These are phyloP conservation scores for Aplochiton taeniatus DNA, from an alignment of 2,797 vertebrate genomes.

Conservation along the genomic window DNA sequence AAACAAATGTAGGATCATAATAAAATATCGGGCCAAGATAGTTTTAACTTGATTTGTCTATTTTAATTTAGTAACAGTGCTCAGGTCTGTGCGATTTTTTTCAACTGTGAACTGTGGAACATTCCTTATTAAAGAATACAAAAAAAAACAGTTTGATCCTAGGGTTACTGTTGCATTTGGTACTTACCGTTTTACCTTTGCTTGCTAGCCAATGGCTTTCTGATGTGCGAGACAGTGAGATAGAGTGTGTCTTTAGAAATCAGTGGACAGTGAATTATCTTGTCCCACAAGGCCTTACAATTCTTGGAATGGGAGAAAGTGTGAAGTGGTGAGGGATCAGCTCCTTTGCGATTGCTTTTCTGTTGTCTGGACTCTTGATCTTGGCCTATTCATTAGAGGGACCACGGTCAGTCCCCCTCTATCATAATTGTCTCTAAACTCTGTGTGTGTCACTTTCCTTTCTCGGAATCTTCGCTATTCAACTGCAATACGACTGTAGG, in stretches of 20 bases:
- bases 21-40: no score
- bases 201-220: conserved; percentile 14
- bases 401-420: not conserved
- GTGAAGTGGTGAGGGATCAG: conserved; percentile 5
- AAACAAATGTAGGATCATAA: no score
- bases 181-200: not conserved
- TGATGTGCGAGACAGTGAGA: not conserved
- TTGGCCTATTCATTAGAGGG: conserved; percentile 12
- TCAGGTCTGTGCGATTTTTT: no score
- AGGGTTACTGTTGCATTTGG: no score
- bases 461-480: no score
- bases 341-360: conserved; percentile 12
- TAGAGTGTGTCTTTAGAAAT: conserved; percentile 22
- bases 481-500: no score
- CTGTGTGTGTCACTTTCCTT: no score
- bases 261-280: conserved; percentile 9
- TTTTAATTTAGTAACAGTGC: no score
- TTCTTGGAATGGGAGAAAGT: conserved; percentile 21
- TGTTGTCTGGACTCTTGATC: not conserved
- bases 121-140: no score
- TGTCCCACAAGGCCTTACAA: conserved; percentile 22
- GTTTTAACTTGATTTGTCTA: not conserved
- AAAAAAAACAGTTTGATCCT: no score
- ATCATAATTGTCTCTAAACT: not conserved
- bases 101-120: no score